A percentile compares a stretch with the other conserved stretches of the same genome.
Conservation (phyloP, 2,888 invertebrate genomes). For the Disparrhopalites patrizii region DNA sequence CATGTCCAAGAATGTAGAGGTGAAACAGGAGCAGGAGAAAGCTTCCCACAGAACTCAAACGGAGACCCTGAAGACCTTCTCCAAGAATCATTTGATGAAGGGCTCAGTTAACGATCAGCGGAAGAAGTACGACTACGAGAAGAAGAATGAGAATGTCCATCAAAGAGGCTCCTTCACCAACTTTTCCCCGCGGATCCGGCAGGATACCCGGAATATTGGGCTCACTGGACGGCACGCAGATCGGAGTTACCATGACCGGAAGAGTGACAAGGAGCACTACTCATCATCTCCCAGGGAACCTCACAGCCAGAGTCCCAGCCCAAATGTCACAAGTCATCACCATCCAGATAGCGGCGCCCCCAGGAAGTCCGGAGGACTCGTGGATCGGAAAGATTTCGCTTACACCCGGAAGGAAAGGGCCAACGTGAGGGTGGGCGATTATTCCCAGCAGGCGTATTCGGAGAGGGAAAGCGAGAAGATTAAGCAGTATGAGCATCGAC, state of each 20-base stretch:
- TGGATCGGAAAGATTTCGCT: background rate
- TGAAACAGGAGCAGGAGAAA: background rate
- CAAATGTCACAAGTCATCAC: background rate
- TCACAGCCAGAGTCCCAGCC: background rate
- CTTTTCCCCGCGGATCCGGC: background rate
- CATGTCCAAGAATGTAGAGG: background rate
- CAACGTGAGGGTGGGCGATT: no score
- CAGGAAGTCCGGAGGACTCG: background rate
- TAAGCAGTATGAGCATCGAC: no score
- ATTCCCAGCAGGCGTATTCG: no score
- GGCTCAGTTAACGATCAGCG: background rate
- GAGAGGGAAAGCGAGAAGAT: no score
- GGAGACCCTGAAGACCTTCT: background rate
- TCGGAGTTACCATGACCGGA: background rate
- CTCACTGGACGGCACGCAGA: background rate
- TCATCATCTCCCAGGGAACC: background rate
- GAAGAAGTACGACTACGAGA: conserved; percentile 8
- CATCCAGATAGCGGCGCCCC: background rate
- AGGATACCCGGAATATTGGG: background rate
- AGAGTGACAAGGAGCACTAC: background rate
- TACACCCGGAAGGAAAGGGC: background rate
- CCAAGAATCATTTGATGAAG: background rate
- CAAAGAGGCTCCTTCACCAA: background rate
- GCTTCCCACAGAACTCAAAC: background rate
- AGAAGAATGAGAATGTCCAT: background rate